Percentiles rank a stretch among this genome's conserved stretches.
These are phyloP conservation scores for Caenorhabditis drosophilae DNA, from an alignment of 2,888 invertebrate species.

Conservation along the genomic window DNA sequence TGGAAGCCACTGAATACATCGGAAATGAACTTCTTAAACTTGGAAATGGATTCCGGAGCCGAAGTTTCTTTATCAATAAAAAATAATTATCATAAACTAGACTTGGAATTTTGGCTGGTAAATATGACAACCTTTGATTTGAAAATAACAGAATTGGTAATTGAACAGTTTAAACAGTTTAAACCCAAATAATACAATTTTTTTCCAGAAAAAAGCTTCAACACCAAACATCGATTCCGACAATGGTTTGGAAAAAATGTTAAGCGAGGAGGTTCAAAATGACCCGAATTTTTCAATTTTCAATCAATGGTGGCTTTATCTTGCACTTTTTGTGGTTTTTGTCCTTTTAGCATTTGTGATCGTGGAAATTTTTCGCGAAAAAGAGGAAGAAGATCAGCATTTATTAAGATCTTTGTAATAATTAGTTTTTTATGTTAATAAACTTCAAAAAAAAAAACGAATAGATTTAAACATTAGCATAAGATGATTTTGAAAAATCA, in stretches of 20 bases:
- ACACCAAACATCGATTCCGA: background rate
- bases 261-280: background rate
- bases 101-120: conserved; percentile 32
- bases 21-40: conserved; percentile 24
- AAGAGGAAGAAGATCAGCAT: background rate
- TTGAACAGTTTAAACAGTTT: no score
- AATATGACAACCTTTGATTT: conserved; percentile 33
- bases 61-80: conserved; percentile 20
- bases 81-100: conserved; percentile 20
- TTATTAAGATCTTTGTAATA: no score
- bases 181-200: no score
- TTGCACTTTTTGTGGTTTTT: conserved; percentile 15
- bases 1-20: conserved; percentile 16
- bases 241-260: background rate
- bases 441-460: no score
- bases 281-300: conserved; percentile 1
- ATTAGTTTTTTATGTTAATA: no score
- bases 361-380: background rate
- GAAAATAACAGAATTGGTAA: conserved; percentile 23
- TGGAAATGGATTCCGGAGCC: conserved; percentile 17
- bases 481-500: no score
- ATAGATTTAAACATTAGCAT: no score
- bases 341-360: background rate
- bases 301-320: conserved; percentile 20
- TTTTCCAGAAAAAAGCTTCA: conserved; percentile 1